phyloP scores from a whole-genome alignment of 2,888 invertebrate genomes.

The Aphidius colemani region DNA sequence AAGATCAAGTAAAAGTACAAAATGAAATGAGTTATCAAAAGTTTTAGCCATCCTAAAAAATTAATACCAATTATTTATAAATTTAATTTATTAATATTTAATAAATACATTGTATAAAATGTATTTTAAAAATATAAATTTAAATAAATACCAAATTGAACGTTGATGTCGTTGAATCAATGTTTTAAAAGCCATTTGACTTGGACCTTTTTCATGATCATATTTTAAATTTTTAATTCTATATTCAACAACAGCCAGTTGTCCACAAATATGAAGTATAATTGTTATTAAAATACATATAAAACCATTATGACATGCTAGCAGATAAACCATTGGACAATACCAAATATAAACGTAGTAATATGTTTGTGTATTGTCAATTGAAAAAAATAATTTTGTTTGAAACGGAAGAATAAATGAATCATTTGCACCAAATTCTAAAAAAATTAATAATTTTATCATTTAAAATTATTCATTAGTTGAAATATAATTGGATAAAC shows the following conservation, averaged over 20 bases:
- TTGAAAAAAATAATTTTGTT: constrained; percentile 32
- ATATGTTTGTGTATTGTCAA: constrained; percentile 31
- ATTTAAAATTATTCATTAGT: too few species aligned
- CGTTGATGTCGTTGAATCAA: constrained; percentile 33
- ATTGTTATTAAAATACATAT: constrained; percentile 37
- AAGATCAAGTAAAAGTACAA: constrained; percentile 39
- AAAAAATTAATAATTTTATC: not conserved
- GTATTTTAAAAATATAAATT: constrained; percentile 2
- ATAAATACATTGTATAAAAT: not conserved
- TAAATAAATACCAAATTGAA: constrained; percentile 32
- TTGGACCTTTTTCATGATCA: constrained; percentile 19
- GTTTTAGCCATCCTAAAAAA: constrained; percentile 37
- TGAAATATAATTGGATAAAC: constrained; percentile 8
- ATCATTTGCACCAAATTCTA: constrained; percentile 1
- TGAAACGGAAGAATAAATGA: constrained; percentile 35
- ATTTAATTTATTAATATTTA: not conserved
- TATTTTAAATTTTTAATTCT: constrained; percentile 31
- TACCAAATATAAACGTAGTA: constrained; percentile 35
- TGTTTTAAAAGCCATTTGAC: constrained; percentile 27
- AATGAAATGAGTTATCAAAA: constrained; percentile 38
- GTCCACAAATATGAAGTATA: constrained; percentile 36
- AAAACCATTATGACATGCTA: constrained; percentile 36
- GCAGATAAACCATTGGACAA: constrained; percentile 35
- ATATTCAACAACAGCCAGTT: constrained; percentile 34
- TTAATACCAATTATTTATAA: not conserved